A percentile compares a stretch with the other conserved stretches of the same genome.
Evolutionary conservation across 2,113 vertebrate genomes (phyloP).

Genomic region (Phrynocephalus versicolor): DNA sequence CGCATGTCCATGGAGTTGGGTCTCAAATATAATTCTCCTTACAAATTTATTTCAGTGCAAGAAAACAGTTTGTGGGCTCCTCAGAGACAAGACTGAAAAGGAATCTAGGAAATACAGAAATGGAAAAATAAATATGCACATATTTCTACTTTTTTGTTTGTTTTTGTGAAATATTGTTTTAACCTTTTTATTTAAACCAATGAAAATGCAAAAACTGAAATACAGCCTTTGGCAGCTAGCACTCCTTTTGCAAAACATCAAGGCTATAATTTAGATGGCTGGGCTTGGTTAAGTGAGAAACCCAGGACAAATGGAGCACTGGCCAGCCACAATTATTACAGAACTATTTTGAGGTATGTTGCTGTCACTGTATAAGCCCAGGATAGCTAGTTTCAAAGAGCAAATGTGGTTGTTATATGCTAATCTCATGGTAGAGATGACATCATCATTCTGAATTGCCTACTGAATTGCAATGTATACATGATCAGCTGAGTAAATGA

Average conservation of each 20-base stretch:
- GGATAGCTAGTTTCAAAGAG: constrained; percentile 32
- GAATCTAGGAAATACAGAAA: not conserved
- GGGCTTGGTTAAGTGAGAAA: constrained; percentile 42
- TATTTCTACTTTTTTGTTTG: not conserved
- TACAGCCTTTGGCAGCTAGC: constrained; percentile 20
- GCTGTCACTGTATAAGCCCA: constrained; percentile 5
- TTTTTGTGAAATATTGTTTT: constrained; percentile 8
- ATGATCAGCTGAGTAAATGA: constrained; percentile 34
- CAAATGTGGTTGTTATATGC: constrained; percentile 38
- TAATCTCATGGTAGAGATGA: constrained; percentile 37
- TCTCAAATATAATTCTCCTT: not conserved
- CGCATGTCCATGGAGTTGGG: too few relatives aligned
- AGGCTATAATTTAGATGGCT: constrained; percentile 16
- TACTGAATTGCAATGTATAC: not conserved
- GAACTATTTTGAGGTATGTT: constrained; percentile 33
- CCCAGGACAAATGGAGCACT: constrained; percentile 14
- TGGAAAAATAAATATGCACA: not conserved
- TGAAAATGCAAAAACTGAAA: constrained; percentile 25
- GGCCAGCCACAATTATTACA: constrained; percentile 33
- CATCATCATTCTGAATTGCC: constrained; percentile 50
- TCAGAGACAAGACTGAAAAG: not conserved
- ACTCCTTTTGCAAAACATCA: not conserved
- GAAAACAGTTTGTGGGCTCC: not conserved
- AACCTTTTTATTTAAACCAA: constrained; percentile 27
- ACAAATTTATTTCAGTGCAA: not conserved